A percentile compares a stretch with the other conserved stretches of the same genome.
Conservation (phyloP, 1,140 invertebrate species). For the Ladona fulva region DNA sequence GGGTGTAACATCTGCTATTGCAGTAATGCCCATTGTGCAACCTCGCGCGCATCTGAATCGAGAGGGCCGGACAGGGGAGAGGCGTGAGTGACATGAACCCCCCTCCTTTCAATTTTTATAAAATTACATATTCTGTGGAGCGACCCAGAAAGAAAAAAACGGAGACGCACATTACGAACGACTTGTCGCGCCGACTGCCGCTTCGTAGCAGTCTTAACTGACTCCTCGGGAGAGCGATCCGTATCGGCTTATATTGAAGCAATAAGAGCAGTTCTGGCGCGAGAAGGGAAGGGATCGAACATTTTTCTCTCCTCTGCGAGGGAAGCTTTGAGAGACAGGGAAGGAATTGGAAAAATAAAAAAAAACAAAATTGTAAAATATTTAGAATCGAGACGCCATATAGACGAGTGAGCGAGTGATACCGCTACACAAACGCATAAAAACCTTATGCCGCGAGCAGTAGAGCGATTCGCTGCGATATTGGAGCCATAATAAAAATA, state of each 20-base stretch:
- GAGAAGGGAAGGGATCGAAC: background rate
- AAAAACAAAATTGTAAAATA: no score
- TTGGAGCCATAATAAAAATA: background rate
- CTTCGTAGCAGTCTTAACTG: background rate
- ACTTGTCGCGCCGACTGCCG: background rate
- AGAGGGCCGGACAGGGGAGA: background rate
- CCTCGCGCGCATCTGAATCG: background rate
- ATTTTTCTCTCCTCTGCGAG: no score
- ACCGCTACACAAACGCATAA: background rate
- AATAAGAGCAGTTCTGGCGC: background rate
- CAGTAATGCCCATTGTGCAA: background rate
- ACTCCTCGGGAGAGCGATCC: background rate
- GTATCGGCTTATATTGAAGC: background rate
- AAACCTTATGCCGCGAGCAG: background rate
- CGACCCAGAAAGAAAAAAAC: background rate
- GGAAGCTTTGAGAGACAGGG: no score
- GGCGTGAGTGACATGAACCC: background rate
- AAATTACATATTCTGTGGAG: background rate
- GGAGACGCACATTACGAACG: background rate
- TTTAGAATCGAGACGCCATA: no score
- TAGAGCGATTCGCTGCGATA: background rate
- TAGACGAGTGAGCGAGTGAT: background rate
- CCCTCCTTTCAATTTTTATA: background rate
- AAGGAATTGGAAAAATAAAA: no score
- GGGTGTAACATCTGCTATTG: background rate